Conservation (phyloP, 2,113 vertebrate species). For the Rhizomys pruinosus region DNA sequence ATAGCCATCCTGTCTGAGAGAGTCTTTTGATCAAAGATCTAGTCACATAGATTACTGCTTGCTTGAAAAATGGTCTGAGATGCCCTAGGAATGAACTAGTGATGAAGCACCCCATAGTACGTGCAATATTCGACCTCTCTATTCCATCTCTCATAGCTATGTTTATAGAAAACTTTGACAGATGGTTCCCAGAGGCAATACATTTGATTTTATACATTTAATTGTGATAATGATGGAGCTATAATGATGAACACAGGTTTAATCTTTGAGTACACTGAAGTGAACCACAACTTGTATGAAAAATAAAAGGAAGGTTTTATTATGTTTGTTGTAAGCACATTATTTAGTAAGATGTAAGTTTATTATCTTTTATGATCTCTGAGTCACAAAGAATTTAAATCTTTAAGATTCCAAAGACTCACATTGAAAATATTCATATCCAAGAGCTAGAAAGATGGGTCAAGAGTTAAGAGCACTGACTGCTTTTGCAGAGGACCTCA, state of each 20-base stretch:
- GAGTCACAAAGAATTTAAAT: conserved; percentile 40
- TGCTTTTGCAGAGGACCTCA: too few relatives aligned
- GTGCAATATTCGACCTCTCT: background rate
- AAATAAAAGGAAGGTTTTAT: background rate
- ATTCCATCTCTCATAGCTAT: background rate
- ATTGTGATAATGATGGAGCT: conserved; percentile 45
- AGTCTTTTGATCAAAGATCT: conserved; percentile 75
- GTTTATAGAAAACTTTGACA: background rate
- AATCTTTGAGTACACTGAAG: conserved; percentile 1
- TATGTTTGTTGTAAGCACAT: conserved; percentile 12
- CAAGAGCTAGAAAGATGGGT: background rate
- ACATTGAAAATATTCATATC: background rate
- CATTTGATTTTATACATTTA: conserved; percentile 53
- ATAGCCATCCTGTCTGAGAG: conserved; percentile 49
- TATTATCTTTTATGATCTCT: conserved; percentile 36
- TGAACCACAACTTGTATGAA: background rate
- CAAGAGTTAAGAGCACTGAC: too few relatives aligned
- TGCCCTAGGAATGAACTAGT: conserved; percentile 59
- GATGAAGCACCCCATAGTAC: background rate
- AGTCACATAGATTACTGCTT: conserved; percentile 64
- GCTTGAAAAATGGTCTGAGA: conserved; percentile 69
- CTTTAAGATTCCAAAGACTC: conserved; percentile 30
- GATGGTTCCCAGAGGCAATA: conserved; percentile 53
- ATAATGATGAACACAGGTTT: conserved; percentile 6
- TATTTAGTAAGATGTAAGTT: conserved; percentile 20